phyloP scores from a whole-genome alignment of 2,113 vertebrate genomes.

The Scophthalmus maximus region DNA sequence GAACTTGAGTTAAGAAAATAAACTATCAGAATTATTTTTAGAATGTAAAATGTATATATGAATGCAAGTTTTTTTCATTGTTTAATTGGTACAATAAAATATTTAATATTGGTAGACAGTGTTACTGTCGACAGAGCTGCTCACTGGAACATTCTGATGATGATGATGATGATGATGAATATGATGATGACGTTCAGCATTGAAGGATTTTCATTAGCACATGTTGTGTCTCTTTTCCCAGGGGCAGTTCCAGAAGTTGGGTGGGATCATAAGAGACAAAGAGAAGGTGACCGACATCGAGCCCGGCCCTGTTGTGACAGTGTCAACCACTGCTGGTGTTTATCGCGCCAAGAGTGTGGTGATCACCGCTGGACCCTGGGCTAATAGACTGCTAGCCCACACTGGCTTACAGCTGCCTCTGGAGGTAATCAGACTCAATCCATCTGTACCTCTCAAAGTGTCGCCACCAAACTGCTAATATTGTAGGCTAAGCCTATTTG shows the following conservation, averaged over 20 bases:
- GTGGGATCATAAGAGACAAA: slow-evolving; percentile 86
- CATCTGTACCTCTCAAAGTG: too few species aligned
- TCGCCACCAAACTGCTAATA: too few species aligned
- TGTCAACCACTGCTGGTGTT: slow-evolving; percentile 81
- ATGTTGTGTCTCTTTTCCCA: slow-evolving; percentile 57
- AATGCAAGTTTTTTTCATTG: too few species aligned
- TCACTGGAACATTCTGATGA: too few species aligned
- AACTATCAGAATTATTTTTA: too few species aligned
- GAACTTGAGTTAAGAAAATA: too few species aligned
- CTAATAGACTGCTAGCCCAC: slow-evolving; percentile 81
- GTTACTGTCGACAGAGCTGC: too few species aligned
- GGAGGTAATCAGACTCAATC: slow-evolving; percentile 85
- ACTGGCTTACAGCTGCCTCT: slow-evolving; percentile 87
- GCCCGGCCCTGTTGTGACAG: slow-evolving; percentile 81
- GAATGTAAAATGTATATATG: too few species aligned
- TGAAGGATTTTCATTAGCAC: not conserved
- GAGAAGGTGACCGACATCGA: slow-evolving; percentile 86
- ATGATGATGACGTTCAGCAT: not conserved
- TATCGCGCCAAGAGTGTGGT: slow-evolving; percentile 86
- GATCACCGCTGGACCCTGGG: slow-evolving; percentile 90
- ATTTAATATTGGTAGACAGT: too few species aligned
- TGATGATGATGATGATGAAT: too few species aligned
- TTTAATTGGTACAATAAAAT: too few species aligned
- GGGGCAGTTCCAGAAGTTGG: slow-evolving; percentile 79
- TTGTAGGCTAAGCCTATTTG: too few species aligned